Evolutionary conservation across 2,888 invertebrate species (phyloP), one percentile per base, ranked within the genome.

Genomic region (Leistus spinibarbis): DNA sequence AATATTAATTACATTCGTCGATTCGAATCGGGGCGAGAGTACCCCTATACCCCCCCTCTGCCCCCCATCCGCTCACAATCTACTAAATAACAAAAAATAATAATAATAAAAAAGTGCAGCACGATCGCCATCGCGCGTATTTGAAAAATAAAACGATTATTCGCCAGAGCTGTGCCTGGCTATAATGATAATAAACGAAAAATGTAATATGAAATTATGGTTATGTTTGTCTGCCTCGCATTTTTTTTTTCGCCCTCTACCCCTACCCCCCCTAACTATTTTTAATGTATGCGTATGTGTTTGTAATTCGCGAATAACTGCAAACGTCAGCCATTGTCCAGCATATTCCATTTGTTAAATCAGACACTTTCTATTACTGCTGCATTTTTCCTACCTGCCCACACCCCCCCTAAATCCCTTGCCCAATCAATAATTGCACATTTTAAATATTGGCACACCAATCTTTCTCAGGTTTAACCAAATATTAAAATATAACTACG

Each of bases 1-100:
- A 81, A 81, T 81, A 81, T 81, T 81, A 81, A 81, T 81, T 81
- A 81, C 81, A 78, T 75, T 75, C 75, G 75, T 75, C 75, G 75
- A 75, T 75, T 75, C 75, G 75, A 75, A 75, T n/a, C n/a, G n/a
- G n/a, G n/a, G n/a, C n/a, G n/a, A n/a, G n/a, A n/a, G n/a, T n/a
- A n/a, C n/a, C n/a, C n/a, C n/a, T 69, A 64, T 75, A 54, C 80
- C 69, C 53, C 69, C 76, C 70, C 67, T n/a, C 63, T 54, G 77
- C 77, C 77, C 78, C 77, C 77, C 74, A 76, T 76, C 77, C 79
- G 76, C 77, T 74, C 79, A 79, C 79, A 13, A 19, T 64, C 76
- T 53, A 69, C 76, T 76, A 75, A 75, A 75, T 75, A 75, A 75
- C 75, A 69, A 62, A 69, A 75, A 69, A 66, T 66, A 57, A 63